These are phyloP conservation scores for Reticulitermes lucifugus DNA, from an alignment of 2,888 invertebrate genomes.

Conservation along the genomic window DNA sequence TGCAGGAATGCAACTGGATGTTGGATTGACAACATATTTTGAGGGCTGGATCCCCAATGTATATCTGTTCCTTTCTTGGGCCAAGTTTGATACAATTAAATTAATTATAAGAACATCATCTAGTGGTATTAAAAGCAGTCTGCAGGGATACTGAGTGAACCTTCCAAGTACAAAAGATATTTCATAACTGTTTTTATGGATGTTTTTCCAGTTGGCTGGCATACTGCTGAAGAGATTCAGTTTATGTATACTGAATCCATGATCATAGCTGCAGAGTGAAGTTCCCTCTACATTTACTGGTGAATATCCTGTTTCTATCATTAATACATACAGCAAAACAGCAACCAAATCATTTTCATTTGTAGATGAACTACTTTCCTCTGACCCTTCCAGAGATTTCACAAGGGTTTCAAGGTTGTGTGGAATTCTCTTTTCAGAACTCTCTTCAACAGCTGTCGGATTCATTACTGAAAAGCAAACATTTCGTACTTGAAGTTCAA, in stretches of 20 bases:
- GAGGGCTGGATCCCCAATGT: not conserved
- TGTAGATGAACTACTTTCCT: not conserved
- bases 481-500: too few species aligned
- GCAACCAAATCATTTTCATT: not conserved
- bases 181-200: not conserved
- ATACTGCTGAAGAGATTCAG: not conserved
- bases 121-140: not conserved
- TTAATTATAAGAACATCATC: not conserved
- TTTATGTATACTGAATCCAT: not conserved
- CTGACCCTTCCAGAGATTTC: not conserved
- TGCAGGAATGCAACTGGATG: not conserved
- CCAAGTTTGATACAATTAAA: not conserved
- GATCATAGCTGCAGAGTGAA: not conserved
- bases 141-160: not conserved
- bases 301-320: conserved; percentile 5
- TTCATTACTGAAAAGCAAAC: not conserved
- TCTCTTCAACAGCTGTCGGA: not conserved
- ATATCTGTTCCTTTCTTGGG: not conserved
- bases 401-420: not conserved
- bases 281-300: not conserved
- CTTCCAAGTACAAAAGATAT: not conserved
- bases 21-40: not conserved
- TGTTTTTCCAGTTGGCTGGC: not conserved
- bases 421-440: not conserved
- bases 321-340: not conserved